Evolutionary conservation across 2,113 vertebrate species (phyloP), one percentile per base, ranked within the genome.

Genomic region (Rhinoderma darwinii): DNA sequence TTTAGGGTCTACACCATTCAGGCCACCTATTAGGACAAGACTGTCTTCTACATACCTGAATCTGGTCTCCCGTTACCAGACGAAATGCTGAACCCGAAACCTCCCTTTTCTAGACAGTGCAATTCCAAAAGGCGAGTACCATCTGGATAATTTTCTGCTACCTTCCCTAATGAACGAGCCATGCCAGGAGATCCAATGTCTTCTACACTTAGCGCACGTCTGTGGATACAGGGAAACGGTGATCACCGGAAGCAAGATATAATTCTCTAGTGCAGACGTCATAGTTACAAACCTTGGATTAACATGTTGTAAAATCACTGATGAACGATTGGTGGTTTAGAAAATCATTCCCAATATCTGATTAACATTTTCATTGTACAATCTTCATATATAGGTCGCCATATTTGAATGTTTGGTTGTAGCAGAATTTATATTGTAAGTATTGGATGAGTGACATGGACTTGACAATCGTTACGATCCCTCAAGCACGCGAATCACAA

Each of bases 121-220:
- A 99, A 94, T 91, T 97, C 95, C 89, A 99, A 91, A 80, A 97
- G 93, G 86, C 96, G 94, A 1, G 96, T 97, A 59, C 97, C 97
- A 0, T 99, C 97, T 0, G 97, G 93, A 77, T 97, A 98, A 32
- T 96, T 94, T 88, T 97, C 95, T 5, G 95, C 90, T 84, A 98
- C 93, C 0, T 95, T 94, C 1, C 97, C 96, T 87, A 97, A 92
- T 0, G 95, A 90, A 0, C 94, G 96, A 10, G 89, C 93, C 22
- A 90, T 89, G 44, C 93, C 92, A 0, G 97, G 94, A 0, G 90
- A 88, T 0, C 96, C 91, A 0, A 96, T 92, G 9, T 97, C 96
- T 70, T 97, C 96, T 82, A 95, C 94, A 0, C 95, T 96, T 88
- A 96, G 93, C 0, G 95, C 91, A 39, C 92, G 91, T 86, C 70